Evolutionary conservation across 2,113 vertebrate genomes (phyloP).

Genomic region (Podarcis muralis): DNA sequence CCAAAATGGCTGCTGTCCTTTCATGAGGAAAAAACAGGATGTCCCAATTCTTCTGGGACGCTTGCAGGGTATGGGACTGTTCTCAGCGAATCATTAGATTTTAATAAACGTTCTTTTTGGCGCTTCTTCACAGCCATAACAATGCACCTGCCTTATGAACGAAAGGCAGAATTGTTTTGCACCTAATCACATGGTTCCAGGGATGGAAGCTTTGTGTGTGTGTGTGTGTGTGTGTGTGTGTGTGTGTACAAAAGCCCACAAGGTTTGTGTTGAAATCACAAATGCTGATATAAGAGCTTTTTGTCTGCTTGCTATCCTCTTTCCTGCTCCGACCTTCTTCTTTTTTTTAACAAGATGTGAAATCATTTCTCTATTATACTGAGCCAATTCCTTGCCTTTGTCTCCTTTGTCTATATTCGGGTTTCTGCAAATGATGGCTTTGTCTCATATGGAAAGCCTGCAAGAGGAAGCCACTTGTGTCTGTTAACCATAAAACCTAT

Average conservation of each 20-base stretch:
- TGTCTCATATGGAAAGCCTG: neutral
- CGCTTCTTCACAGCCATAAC: neutral
- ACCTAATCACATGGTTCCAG: neutral
- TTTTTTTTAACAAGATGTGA: neutral
- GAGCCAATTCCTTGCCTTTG: neutral
- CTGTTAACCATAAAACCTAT: neutral
- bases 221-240: neutral
- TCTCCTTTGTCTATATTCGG: neutral
- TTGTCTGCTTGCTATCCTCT: neutral
- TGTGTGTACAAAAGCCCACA: neutral
- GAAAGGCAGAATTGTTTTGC: neutral
- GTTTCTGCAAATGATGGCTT: neutral
- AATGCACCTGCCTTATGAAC: neutral
- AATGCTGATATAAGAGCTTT: neutral
- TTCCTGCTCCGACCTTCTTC: neutral
- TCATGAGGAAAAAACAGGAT: too few relatives aligned
- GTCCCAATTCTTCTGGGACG: too few relatives aligned
- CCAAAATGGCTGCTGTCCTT: too few relatives aligned
- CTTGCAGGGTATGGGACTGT: too few relatives aligned
- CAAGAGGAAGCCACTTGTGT: neutral
- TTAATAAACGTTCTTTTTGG: neutral
- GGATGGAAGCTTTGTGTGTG: neutral
- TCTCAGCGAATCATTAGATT: neutral
- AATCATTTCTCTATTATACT: neutral
- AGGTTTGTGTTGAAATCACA: neutral